Evolutionary conservation across 2,113 vertebrate species (phyloP).

Genomic region (Pteruthius melanotis): DNA sequence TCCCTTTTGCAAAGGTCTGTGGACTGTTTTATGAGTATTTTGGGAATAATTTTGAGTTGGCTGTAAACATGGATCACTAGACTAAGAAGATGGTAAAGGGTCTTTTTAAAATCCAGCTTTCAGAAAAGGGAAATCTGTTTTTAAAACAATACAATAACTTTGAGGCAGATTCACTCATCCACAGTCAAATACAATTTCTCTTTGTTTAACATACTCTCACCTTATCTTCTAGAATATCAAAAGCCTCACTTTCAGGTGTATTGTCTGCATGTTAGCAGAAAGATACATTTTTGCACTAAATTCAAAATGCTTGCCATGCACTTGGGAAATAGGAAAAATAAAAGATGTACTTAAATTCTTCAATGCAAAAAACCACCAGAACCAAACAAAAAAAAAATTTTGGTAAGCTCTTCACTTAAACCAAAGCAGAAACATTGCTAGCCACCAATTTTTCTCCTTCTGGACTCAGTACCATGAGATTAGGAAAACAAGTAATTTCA

Average conservation of each 20-base stretch:
- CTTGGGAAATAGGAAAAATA: background rate
- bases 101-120: background rate
- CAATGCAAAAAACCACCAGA: background rate
- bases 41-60: background rate
- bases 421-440: background rate
- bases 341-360: background rate
- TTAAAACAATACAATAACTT: background rate
- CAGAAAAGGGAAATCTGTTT: background rate
- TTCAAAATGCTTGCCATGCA: background rate
- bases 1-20: background rate
- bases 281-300: background rate
- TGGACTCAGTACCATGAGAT: background rate
- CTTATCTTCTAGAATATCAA: background rate
- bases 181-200: background rate
- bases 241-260: background rate
- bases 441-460: background rate
- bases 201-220: background rate
- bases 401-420: background rate
- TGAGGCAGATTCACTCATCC: background rate
- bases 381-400: background rate
- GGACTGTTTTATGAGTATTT: background rate
- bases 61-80: background rate
- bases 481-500: background rate
- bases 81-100: background rate
- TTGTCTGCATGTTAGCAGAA: accelerated